Conservation (phyloP, 2,113 vertebrate species). For the Puntigrus tetrazona region DNA sequence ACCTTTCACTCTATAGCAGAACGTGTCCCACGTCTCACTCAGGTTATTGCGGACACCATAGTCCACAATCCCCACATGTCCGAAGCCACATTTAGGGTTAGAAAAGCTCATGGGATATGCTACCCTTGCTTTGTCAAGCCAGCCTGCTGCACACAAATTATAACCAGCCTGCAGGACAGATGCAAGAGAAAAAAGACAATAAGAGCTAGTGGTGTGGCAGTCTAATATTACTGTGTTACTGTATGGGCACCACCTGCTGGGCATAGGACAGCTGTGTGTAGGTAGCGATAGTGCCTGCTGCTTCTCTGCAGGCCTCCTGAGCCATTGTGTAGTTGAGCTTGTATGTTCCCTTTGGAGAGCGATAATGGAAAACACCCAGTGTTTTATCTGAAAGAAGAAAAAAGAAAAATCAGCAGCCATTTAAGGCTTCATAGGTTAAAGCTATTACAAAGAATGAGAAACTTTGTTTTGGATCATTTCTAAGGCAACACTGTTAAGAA, state of each 20-base stretch:
- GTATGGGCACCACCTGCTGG: conserved; percentile 79
- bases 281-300: conserved; percentile 79
- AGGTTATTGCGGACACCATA: conserved; percentile 81
- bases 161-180: conserved; percentile 77
- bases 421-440: background rate
- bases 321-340: conserved; percentile 82
- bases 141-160: conserved; percentile 86
- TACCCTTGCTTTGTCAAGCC: conserved; percentile 80
- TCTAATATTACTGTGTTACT: background rate
- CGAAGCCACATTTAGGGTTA: conserved; percentile 83
- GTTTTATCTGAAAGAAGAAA: conserved; percentile 75
- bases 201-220: background rate
- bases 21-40: conserved; percentile 88
- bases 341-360: conserved; percentile 81
- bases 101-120: conserved; percentile 87
- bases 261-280: conserved; percentile 88
- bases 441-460: background rate
- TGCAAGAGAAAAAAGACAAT: background rate
- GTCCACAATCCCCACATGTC: conserved; percentile 88
- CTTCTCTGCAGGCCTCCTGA: conserved; percentile 72
- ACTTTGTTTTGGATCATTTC: background rate
- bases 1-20: conserved; percentile 93
- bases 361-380: conserved; percentile 86
- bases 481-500: background rate
- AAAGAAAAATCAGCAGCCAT: background rate